phyloP scores from a whole-genome alignment of 2,113 vertebrate species.

The Connochaetes taurinus region DNA sequence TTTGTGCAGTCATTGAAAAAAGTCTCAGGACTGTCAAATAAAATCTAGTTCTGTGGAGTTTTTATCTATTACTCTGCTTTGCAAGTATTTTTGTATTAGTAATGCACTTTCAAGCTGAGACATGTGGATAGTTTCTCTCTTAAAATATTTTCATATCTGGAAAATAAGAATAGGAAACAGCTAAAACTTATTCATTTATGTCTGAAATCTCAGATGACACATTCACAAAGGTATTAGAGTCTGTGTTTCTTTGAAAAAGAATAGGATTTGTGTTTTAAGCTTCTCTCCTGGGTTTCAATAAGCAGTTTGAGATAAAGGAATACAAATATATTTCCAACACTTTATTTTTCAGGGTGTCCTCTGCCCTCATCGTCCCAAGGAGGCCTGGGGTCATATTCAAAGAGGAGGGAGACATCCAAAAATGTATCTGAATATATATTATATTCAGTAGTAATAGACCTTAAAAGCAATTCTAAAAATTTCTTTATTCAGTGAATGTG shows the following conservation, averaged over 20 bases:
- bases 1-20: constrained; percentile 77
- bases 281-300: constrained; percentile 7
- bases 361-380: neutral
- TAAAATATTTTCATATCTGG: constrained; percentile 49
- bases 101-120: constrained; percentile 61
- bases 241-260: neutral
- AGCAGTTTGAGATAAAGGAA: neutral
- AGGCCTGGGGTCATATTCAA: neutral
- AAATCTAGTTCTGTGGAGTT: constrained; percentile 73
- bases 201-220: constrained; percentile 36
- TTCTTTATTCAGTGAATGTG: neutral
- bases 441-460: neutral
- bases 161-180: constrained; percentile 43
- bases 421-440: neutral
- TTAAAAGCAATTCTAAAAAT: neutral
- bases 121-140: constrained; percentile 26
- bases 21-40: constrained; percentile 75
- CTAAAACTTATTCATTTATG: constrained; percentile 51
- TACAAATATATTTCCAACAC: neutral
- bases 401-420: neutral
- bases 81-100: constrained; percentile 67
- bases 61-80: constrained; percentile 74
- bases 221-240: constrained; percentile 34
- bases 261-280: constrained; percentile 7
- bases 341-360: neutral